Conservation (phyloP, 2,113 vertebrate genomes). For the Eolophus roseicapilla region DNA sequence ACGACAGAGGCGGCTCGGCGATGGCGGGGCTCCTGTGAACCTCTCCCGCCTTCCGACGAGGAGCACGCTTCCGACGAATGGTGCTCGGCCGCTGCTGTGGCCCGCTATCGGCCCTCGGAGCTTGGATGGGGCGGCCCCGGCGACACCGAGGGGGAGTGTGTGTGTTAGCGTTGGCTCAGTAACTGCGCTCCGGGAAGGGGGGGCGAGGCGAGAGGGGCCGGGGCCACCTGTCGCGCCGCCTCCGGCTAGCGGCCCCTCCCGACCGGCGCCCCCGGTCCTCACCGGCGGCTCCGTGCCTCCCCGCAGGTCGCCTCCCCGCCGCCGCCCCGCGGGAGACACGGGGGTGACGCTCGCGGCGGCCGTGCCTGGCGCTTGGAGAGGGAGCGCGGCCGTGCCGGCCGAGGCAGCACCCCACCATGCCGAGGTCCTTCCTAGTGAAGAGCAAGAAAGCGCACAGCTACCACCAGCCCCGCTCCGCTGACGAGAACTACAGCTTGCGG, state of each 20-base stretch:
- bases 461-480: slow-evolving; percentile 86
- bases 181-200: not conserved
- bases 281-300: not conserved
- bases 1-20: not conserved
- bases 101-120: not conserved
- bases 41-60: not conserved
- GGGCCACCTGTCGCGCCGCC: slow-evolving; percentile 87
- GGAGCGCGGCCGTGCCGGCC: not conserved
- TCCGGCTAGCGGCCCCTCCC: slow-evolving; percentile 3
- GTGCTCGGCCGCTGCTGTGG: not conserved
- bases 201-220: not conserved
- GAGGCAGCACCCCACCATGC: slow-evolving; percentile 77
- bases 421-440: slow-evolving; percentile 96
- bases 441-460: slow-evolving; percentile 98
- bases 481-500: slow-evolving; percentile 80
- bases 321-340: not conserved
- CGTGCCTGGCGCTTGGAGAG: not conserved
- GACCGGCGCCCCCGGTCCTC: not conserved
- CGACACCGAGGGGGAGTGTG: no score
- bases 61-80: not conserved
- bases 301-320: not conserved
- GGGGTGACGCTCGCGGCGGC: not conserved
- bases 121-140: not conserved
- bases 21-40: not conserved
- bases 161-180: not conserved